A percentile compares a stretch with the other conserved stretches of the same genome.
These are phyloP conservation scores for Temnothorax rugatulus DNA, from an alignment of 2,888 invertebrate species.

Conservation along the genomic window DNA sequence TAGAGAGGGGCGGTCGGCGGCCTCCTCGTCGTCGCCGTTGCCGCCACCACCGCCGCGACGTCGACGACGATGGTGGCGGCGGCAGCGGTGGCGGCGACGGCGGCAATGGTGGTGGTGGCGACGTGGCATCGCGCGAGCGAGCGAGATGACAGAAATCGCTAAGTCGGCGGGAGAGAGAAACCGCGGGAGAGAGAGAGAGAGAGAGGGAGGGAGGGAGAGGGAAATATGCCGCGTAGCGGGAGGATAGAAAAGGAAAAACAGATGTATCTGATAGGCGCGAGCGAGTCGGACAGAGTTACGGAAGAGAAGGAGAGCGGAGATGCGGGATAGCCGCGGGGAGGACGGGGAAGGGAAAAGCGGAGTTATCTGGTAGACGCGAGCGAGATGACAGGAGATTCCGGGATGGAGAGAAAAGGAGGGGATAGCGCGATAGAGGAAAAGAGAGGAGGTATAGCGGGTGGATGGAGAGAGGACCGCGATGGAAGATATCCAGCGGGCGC, in stretches of 20 bases:
- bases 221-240: slow-evolving; percentile 35
- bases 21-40: slow-evolving; percentile 76
- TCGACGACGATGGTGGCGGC: slow-evolving; percentile 57
- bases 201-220: slow-evolving; percentile 56
- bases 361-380: slow-evolving; percentile 16
- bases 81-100: slow-evolving; percentile 53
- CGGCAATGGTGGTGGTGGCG: slow-evolving; percentile 31
- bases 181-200: slow-evolving; percentile 14
- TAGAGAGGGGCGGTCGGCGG: slow-evolving; percentile 78
- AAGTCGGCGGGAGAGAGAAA: slow-evolving; percentile 61
- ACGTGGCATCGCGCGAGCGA: slow-evolving; percentile 70
- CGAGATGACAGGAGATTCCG: slow-evolving; percentile 18
- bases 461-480: neutral
- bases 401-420: slow-evolving; percentile 15
- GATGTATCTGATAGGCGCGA: slow-evolving; percentile 37
- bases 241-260: slow-evolving; percentile 40
- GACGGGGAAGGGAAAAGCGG: slow-evolving; percentile 4
- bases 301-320: slow-evolving; percentile 22
- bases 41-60: slow-evolving; percentile 75
- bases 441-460: slow-evolving; percentile 38
- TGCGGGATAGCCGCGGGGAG: neutral
- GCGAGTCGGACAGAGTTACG: neutral
- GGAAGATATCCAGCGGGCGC: neutral
- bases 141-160: slow-evolving; percentile 47
- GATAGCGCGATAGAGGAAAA: slow-evolving; percentile 23